Evolutionary conservation across 2,113 vertebrate genomes (phyloP).

Genomic region (Neolamprologus modestus): DNA sequence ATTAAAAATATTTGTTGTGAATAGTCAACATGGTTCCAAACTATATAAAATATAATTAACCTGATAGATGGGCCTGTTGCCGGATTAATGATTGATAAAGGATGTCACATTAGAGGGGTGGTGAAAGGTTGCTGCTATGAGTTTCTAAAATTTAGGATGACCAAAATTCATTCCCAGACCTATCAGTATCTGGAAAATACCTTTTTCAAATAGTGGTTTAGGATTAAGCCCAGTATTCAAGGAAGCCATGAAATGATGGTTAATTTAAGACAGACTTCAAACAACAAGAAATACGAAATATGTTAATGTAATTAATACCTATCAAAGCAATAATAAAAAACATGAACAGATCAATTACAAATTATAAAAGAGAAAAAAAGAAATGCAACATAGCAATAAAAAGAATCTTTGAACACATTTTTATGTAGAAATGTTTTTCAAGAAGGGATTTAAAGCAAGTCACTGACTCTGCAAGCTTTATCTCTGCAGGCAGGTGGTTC

Average conservation of each 20-base stretch:
- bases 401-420: background rate
- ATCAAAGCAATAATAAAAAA: background rate
- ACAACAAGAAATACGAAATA: background rate
- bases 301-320: background rate
- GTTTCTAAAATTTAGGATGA: background rate
- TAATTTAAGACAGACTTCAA: background rate
- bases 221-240: background rate
- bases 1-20: background rate
- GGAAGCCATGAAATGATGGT: background rate
- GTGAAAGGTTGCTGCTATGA: background rate
- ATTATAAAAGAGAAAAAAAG: background rate
- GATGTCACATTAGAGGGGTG: background rate
- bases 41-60: background rate
- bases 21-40: background rate
- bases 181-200: background rate
- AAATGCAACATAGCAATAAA: background rate
- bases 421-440: background rate
- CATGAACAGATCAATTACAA: background rate
- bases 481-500: background rate
- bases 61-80: background rate
- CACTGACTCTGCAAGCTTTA: background rate
- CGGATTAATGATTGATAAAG: background rate
- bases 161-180: background rate
- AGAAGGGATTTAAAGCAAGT: background rate
- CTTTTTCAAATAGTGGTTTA: background rate